Base-by-base conservation (phyloP, 2,797 vertebrate genomes). In the Sebastes trivittatus region DNA sequence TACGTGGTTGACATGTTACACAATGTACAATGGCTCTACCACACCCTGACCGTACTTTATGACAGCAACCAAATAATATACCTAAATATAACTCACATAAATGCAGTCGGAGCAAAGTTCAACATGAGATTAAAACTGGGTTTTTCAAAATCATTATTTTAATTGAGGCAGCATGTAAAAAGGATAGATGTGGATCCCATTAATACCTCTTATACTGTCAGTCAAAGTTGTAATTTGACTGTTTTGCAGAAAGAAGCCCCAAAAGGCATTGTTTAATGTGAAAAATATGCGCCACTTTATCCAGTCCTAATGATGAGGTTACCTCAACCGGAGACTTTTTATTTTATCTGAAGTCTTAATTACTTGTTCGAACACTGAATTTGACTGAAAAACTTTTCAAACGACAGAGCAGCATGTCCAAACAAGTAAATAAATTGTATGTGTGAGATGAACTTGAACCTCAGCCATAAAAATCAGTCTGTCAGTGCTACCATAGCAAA, bases 31-130 rank as follows among this genome's bases (percentile, higher is more conserved):
- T 46, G 7, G 3, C 36, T 56, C 34, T 5, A 11, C 25, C 30
- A 49, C 20, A 62, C 25, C 3, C 30, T 36, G 4, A 29, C 14
- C 64, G 23, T 36, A 59, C 34, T 46, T 77, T 64, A 62, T 11
- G 27, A 2, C 30, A 7, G 46, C 16, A 54, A 60, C 68, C 25
- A 71, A 38, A 22, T 20, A 32, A 42, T 23, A 46, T 4, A 69
- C 16, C 5, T 22, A 10, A 7, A 22, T 42, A 52, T n/a, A 52
- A 52, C 49, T 52, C 30, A 18, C 61, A 55, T 10, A 63, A 23
- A 68, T 29, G 25, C 49, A 69, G 25, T 8, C 5, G 38, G 93
- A 66, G 16, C 90, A 93, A 95, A 95, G 94, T 77, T 84, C 83
- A 80, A 55, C 22, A 6, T 13, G 9, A 67, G 79, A 87, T 88